phyloP scores from a whole-genome alignment of 2,113 vertebrate genomes.

The Carassius carassius region DNA sequence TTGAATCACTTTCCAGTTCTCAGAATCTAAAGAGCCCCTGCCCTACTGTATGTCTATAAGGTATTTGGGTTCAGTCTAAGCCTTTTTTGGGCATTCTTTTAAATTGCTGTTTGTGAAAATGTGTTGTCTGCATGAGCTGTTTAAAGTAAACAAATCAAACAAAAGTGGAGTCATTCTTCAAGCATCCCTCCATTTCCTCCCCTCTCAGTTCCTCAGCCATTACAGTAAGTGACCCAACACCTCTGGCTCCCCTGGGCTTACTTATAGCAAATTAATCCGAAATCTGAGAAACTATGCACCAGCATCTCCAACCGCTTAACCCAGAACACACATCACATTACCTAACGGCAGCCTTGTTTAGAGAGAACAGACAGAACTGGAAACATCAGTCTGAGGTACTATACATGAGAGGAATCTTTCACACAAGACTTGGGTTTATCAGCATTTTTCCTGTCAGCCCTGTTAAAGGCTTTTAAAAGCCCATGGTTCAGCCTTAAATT shows the following conservation, averaged over 20 bases:
- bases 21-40: background rate
- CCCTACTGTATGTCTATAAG: background rate
- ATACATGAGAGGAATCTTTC: constrained; percentile 3
- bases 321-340: constrained; percentile 17
- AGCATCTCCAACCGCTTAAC: constrained; percentile 47
- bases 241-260: constrained; percentile 65
- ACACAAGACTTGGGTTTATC: constrained; percentile 39
- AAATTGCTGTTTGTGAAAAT: background rate
- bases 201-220: constrained; percentile 51
- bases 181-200: constrained; percentile 70
- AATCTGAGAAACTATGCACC: constrained; percentile 52
- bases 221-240: constrained; percentile 76
- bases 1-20: background rate
- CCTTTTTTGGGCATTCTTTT: background rate
- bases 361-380: constrained; percentile 11
- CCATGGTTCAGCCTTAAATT: constrained; percentile 32
- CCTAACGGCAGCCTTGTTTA: background rate
- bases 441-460: constrained; percentile 41
- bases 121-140: constrained; percentile 74
- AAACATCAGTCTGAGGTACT: constrained; percentile 13
- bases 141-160: constrained; percentile 64
- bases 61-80: background rate
- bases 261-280: constrained; percentile 62
- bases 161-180: constrained; percentile 69
- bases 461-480: constrained; percentile 49